These are phyloP conservation scores for Channa argus DNA, from an alignment of 2,113 vertebrate genomes.

Conservation along the genomic window DNA sequence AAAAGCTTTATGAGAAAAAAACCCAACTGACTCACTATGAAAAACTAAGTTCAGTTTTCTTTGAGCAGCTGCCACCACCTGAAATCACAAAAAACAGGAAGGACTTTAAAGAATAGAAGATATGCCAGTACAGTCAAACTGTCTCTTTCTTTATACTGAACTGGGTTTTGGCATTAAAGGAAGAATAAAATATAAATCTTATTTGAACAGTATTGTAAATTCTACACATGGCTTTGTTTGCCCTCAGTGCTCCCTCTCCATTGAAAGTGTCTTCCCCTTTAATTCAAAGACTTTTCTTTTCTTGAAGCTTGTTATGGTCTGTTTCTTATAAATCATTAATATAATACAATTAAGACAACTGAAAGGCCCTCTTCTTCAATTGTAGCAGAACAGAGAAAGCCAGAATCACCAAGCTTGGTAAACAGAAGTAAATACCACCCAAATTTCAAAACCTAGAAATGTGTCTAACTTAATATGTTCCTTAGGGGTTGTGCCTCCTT, in stretches of 20 bases:
- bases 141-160: constrained; percentile 34
- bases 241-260: neutral
- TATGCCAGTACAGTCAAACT: constrained; percentile 14
- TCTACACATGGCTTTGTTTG: constrained; percentile 36
- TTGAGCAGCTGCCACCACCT: constrained; percentile 2
- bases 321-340: constrained; percentile 1
- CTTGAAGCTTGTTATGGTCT: neutral
- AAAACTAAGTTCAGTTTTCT: constrained; percentile 27
- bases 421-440: constrained; percentile 44
- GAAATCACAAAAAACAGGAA: constrained; percentile 38
- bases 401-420: constrained; percentile 37
- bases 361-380: neutral
- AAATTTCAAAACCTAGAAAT: constrained; percentile 30
- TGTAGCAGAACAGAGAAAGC: constrained; percentile 9
- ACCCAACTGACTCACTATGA: neutral
- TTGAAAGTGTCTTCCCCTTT: constrained; percentile 13
- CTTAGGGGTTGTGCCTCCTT: constrained; percentile 27
- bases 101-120: constrained; percentile 43
- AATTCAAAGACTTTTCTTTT: neutral
- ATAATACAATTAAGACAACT: no score
- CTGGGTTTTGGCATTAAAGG: constrained; percentile 49
- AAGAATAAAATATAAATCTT: constrained; percentile 65
- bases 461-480: constrained; percentile 46
- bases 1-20: constrained; percentile 41
- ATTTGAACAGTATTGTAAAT: constrained; percentile 61